Percentiles rank a stretch among this genome's conserved stretches.
These are phyloP conservation scores for Melanostoma mellinum DNA, from an alignment of 2,888 invertebrate species.

Conservation along the genomic window DNA sequence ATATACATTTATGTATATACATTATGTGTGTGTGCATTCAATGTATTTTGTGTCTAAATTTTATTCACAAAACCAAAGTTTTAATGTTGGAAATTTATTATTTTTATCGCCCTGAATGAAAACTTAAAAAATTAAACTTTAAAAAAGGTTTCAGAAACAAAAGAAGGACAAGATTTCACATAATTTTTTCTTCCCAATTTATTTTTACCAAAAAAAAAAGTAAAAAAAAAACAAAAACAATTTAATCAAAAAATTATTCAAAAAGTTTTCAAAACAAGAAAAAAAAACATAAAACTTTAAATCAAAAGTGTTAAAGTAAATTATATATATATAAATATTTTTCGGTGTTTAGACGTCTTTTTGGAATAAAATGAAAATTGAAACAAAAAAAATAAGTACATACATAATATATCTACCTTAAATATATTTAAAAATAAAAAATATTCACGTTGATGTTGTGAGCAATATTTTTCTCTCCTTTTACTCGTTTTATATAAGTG, in stretches of 20 bases:
- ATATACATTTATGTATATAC: constrained; percentile 74
- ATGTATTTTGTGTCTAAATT: constrained; percentile 76
- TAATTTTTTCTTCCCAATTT: constrained; percentile 53
- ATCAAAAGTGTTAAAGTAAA: constrained; percentile 74
- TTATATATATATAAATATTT: constrained; percentile 78
- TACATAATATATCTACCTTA: constrained; percentile 49
- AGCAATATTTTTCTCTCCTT: constrained; percentile 76
- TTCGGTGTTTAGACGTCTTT: constrained; percentile 82
- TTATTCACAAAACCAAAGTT: constrained; percentile 60
- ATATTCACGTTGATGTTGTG: constrained; percentile 82
- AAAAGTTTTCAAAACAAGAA: constrained; percentile 61
- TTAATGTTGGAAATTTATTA: constrained; percentile 49
- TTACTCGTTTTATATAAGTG: constrained; percentile 74
- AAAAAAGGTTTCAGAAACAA: constrained; percentile 70
- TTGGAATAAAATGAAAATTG: constrained; percentile 79
- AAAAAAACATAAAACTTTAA: constrained; percentile 75
- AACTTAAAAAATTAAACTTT: constrained; percentile 65
- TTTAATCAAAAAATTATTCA: constrained; percentile 59
- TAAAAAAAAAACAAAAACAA: constrained; percentile 17
- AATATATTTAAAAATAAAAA: constrained; percentile 72
- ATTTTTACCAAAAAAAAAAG: constrained; percentile 43
- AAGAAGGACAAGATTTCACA: constrained; percentile 67
- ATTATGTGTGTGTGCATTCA: constrained; percentile 74
- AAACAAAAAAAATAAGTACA: constrained; percentile 68
- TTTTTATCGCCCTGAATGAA: constrained; percentile 54